Percentiles rank a stretch among this genome's conserved stretches.
Conservation (phyloP, 2,797 vertebrate genomes). For the Sebastolobus alascanus region DNA sequence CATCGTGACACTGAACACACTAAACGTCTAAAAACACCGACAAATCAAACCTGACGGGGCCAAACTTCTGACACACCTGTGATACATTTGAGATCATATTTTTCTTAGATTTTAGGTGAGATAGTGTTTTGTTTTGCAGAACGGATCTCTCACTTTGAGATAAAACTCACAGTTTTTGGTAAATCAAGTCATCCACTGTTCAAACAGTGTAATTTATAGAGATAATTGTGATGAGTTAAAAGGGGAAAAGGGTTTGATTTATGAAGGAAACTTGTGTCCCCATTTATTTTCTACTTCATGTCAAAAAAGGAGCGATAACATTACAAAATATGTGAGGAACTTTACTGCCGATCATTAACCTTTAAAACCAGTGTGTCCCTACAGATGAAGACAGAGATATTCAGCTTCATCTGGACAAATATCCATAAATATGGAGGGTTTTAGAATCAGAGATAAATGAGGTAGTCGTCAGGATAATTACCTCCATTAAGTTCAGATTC, state of each 20-base stretch:
- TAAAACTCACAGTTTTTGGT: not conserved
- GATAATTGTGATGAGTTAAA: no score
- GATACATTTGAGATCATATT: not conserved
- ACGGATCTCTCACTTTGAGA: not conserved
- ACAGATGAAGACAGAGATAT: not conserved
- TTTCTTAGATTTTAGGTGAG: not conserved
- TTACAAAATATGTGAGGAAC: not conserved
- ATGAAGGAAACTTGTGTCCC: conserved; percentile 2
- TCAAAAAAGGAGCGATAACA: not conserved
- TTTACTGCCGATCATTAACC: not conserved
- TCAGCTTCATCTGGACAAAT: not conserved
- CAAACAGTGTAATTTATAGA: no score
- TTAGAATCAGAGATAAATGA: not conserved
- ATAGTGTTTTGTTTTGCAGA: not conserved
- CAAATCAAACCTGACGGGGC: not conserved
- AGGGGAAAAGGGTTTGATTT: not conserved
- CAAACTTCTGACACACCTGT: not conserved
- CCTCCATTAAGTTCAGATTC: conserved; percentile 24
- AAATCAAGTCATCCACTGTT: not conserved
- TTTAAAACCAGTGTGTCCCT: not conserved
- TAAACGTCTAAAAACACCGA: not conserved
- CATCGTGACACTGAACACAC: not conserved
- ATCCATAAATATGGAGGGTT: not conserved
- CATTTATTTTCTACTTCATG: not conserved
- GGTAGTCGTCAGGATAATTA: conserved; percentile 29